Evolutionary conservation across 2,888 invertebrate genomes (phyloP).

Genomic region (Cenopis cana): DNA sequence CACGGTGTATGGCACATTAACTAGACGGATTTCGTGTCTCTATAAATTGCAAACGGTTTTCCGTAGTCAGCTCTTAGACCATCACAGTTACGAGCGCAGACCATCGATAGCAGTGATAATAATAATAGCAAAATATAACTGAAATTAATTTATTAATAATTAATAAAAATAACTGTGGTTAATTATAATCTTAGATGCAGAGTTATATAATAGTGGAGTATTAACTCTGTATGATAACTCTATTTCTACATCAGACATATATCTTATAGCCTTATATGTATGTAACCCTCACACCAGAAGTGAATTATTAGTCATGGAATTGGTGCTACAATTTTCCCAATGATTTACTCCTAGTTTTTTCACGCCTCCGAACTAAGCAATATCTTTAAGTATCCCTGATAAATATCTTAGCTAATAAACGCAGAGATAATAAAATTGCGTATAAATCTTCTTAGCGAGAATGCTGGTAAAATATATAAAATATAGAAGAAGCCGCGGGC

Average conservation of each 20-base stretch:
- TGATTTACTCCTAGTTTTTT: slow-evolving; percentile 41
- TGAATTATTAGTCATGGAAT: slow-evolving; percentile 26
- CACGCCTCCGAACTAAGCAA: slow-evolving; percentile 44
- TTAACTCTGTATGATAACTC: not conserved
- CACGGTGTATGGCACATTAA: too few species aligned
- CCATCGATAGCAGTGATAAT: too few species aligned
- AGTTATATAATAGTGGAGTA: not conserved
- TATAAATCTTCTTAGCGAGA: slow-evolving; percentile 44
- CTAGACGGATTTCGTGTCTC: too few species aligned
- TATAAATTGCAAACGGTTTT: too few species aligned
- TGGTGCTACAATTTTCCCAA: slow-evolving; percentile 26
- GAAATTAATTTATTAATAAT: too few species aligned
- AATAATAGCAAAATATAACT: too few species aligned
- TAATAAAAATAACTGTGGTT: too few species aligned
- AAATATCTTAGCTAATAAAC: slow-evolving; percentile 50
- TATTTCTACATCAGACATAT: not conserved
- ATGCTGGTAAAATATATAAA: slow-evolving; percentile 41
- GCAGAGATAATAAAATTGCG: slow-evolving; percentile 43
- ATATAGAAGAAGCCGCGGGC: slow-evolving; percentile 42
- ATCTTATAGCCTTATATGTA: not conserved
- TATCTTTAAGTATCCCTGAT: slow-evolving; percentile 48
- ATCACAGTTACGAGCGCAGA: too few species aligned
- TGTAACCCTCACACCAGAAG: not conserved
- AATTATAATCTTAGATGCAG: too few species aligned
- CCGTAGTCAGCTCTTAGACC: too few species aligned